Percentiles rank a stretch among this genome's conserved stretches.
These are phyloP conservation scores for Pangasius krempfi DNA, from an alignment of 2,797 vertebrate species.

Conservation along the genomic window DNA sequence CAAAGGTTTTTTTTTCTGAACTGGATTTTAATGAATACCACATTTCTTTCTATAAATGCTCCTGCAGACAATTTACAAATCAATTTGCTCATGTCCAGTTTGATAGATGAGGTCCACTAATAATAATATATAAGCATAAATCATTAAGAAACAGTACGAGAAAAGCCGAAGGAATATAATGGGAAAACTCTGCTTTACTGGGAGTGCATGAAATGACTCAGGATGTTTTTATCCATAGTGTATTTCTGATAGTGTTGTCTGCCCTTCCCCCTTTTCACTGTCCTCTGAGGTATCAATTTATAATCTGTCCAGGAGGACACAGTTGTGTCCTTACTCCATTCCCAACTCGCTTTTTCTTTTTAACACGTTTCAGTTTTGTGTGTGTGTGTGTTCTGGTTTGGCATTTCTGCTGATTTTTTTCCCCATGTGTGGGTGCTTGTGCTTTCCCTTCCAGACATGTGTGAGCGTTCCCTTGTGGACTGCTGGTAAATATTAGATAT, in stretches of 20 bases:
- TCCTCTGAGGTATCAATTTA: constrained; percentile 66
- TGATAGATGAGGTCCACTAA: background rate
- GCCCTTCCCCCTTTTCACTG: constrained; percentile 35
- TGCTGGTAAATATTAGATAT: constrained; percentile 59
- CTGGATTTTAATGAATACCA: background rate
- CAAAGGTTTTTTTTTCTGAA: too few relatives aligned
- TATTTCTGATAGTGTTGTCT: constrained; percentile 50
- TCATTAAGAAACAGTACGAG: background rate
- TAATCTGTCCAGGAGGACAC: constrained; percentile 68
- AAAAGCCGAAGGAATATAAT: constrained; percentile 54
- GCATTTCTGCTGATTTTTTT: background rate
- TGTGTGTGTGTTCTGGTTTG: background rate
- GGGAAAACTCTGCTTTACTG: constrained; percentile 55
- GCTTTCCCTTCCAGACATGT: constrained; percentile 42
- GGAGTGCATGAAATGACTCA: constrained; percentile 8
- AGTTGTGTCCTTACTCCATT: constrained; percentile 52
- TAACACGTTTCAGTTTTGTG: constrained; percentile 48
- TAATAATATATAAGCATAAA: background rate
- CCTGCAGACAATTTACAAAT: background rate
- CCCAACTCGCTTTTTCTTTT: constrained; percentile 41
- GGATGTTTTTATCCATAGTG: constrained; percentile 30
- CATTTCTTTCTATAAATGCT: background rate
- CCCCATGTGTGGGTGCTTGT: background rate
- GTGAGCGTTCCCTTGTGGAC: constrained; percentile 49
- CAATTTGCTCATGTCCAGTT: background rate